phyloP scores from a whole-genome alignment of 2,888 invertebrate species.

The Criorhina ranunculi region DNA sequence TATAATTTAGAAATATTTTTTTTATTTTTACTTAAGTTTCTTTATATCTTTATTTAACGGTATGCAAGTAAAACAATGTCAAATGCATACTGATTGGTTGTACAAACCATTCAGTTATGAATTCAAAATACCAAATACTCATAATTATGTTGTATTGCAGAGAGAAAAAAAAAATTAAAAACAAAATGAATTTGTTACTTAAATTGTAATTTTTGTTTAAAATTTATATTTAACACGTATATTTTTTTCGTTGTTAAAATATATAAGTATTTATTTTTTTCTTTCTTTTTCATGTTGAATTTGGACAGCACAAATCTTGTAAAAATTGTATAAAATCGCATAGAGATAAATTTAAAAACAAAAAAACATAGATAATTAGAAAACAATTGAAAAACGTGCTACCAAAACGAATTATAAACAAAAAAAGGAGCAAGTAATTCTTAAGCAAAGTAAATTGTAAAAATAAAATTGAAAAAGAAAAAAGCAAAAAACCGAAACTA shows the following conservation, averaged over 20 bases:
- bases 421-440: conserved; percentile 6
- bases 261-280: conserved; percentile 43
- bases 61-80: conserved; percentile 67
- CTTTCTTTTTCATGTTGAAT: conserved; percentile 37
- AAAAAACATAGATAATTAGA: conserved; percentile 70
- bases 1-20: conserved; percentile 53
- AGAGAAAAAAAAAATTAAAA: conserved; percentile 22
- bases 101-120: conserved; percentile 14
- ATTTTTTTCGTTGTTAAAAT: conserved; percentile 60
- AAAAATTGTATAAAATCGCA: conserved; percentile 73
- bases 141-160: conserved; percentile 63
- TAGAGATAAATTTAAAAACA: conserved; percentile 56
- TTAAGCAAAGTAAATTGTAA: conserved; percentile 28
- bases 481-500: conserved; percentile 60
- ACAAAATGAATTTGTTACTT: conserved; percentile 44
- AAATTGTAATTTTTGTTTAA: conserved; percentile 17
- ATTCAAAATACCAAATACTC: conserved; percentile 73
- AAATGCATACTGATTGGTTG: conserved; percentile 46
- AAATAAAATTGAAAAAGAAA: conserved; percentile 36
- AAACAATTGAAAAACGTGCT: conserved; percentile 44
- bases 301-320: conserved; percentile 57
- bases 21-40: conserved; percentile 35
- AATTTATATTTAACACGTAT: conserved; percentile 24
- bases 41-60: conserved; percentile 33
- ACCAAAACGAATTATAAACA: conserved; percentile 53